phyloP scores from a whole-genome alignment of 2,797 vertebrate genomes.

The Borostomias antarcticus region DNA sequence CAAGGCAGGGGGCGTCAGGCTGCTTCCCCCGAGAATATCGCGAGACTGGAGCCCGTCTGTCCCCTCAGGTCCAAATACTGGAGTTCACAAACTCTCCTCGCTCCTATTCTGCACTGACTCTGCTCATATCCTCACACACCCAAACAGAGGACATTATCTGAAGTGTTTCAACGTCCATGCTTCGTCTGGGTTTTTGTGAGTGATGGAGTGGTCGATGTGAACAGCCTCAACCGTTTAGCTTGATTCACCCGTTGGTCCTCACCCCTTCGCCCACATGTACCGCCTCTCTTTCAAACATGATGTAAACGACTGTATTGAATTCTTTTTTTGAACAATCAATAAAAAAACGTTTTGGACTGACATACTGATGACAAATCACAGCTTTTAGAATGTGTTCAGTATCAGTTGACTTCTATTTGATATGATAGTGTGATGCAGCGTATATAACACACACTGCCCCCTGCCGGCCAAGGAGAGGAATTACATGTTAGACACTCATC shows the following conservation, averaged over 20 bases:
- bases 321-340: conserved; percentile 87
- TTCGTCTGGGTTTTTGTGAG: conserved; percentile 60
- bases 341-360: conserved; percentile 81
- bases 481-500: neutral
- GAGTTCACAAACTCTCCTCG: conserved; percentile 14
- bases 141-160: conserved; percentile 51
- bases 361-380: conserved; percentile 13
- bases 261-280: conserved; percentile 59
- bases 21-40: too few species aligned
- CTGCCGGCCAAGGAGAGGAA: conserved; percentile 55
- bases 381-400: neutral
- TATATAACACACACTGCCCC: conserved; percentile 48
- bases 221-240: conserved; percentile 58
- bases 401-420: neutral
- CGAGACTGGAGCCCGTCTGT: neutral
- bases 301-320: conserved; percentile 75
- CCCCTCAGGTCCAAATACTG: neutral
- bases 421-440: neutral
- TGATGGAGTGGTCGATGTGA: conserved; percentile 72
- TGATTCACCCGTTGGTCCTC: conserved; percentile 52
- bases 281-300: conserved; percentile 62
- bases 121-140: conserved; percentile 45
- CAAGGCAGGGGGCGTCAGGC: neutral
- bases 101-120: conserved; percentile 32
- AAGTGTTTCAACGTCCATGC: conserved; percentile 52